These are phyloP conservation scores for Hassar affinis DNA, from an alignment of 2,113 vertebrate species.

Conservation along the genomic window DNA sequence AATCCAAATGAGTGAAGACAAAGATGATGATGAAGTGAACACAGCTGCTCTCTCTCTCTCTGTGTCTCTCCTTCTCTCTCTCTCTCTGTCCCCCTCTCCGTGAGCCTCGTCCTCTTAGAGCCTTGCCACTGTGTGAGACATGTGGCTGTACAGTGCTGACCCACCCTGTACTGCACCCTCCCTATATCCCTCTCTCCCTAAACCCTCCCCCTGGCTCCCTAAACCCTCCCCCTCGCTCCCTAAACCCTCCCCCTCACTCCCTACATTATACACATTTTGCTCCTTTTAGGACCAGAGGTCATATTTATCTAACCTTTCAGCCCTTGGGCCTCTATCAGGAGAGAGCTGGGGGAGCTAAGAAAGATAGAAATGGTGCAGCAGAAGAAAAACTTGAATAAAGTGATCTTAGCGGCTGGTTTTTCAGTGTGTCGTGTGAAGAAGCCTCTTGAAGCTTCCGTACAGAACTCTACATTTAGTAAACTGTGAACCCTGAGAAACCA, in stretches of 20 bases:
- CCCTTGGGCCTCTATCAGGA: neutral
- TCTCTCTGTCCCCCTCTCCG: neutral
- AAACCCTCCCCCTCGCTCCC: constrained; percentile 59
- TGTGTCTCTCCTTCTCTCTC: neutral
- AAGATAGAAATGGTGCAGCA: neutral
- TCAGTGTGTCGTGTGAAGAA: neutral
- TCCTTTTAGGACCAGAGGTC: constrained; percentile 35
- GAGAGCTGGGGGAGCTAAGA: neutral
- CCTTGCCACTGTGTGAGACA: constrained; percentile 57
- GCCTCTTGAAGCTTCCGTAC: neutral
- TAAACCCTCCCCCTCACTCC: constrained; percentile 55
- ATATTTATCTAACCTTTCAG: constrained; percentile 38
- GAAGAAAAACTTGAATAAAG: neutral
- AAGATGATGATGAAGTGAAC: constrained; percentile 23
- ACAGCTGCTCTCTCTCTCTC: neutral
- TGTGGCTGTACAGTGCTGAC: constrained; percentile 71
- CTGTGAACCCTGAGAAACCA: neutral
- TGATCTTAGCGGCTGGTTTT: neutral
- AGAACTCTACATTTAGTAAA: neutral
- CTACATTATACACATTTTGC: constrained; percentile 48
- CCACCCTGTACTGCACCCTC: constrained; percentile 62
- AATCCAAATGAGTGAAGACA: constrained; percentile 10
- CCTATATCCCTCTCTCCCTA: constrained; percentile 57
- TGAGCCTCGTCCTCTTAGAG: constrained; percentile 2
- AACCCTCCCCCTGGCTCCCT: constrained; percentile 64